Evolutionary conservation across 2,888 invertebrate genomes (phyloP).

Genomic region (Magallana nippona): DNA sequence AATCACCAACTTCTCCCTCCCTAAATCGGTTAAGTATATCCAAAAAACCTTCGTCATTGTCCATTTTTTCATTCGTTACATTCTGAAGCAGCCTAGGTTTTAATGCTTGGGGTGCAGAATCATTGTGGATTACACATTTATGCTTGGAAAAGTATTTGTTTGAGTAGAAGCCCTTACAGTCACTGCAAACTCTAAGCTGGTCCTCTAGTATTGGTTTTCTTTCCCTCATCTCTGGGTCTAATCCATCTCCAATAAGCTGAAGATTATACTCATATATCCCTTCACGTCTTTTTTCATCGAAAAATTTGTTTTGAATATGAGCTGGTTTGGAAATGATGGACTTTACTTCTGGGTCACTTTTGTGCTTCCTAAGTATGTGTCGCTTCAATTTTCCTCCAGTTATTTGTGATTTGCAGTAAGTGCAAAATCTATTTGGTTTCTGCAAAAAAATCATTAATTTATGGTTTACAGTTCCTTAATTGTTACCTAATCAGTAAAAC

Average conservation of each 20-base stretch:
- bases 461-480: not conserved
- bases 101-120: constrained; percentile 34
- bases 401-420: constrained; percentile 44
- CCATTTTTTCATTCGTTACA: not conserved
- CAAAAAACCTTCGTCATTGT: constrained; percentile 38
- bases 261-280: constrained; percentile 45
- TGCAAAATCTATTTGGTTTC: constrained; percentile 39
- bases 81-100: constrained; percentile 42
- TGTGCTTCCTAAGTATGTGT: constrained; percentile 45
- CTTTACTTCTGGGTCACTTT: constrained; percentile 37
- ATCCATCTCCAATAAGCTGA: constrained; percentile 33
- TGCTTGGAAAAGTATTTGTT: constrained; percentile 47
- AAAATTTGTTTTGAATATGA: constrained; percentile 39
- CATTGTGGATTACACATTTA: constrained; percentile 32
- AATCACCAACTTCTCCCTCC: constrained; percentile 45
- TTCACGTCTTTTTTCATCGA: constrained; percentile 40
- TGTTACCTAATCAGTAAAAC: not conserved
- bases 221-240: constrained; percentile 46
- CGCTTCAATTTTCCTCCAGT: constrained; percentile 46
- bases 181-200: constrained; percentile 39
- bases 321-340: constrained; percentile 38
- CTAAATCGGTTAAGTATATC: constrained; percentile 47
- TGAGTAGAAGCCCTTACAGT: constrained; percentile 37
- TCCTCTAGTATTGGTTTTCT: constrained; percentile 35
- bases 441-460: constrained; percentile 29